phyloP scores from a whole-genome alignment of 2,113 vertebrate species.

The Myotis yumanensis region DNA sequence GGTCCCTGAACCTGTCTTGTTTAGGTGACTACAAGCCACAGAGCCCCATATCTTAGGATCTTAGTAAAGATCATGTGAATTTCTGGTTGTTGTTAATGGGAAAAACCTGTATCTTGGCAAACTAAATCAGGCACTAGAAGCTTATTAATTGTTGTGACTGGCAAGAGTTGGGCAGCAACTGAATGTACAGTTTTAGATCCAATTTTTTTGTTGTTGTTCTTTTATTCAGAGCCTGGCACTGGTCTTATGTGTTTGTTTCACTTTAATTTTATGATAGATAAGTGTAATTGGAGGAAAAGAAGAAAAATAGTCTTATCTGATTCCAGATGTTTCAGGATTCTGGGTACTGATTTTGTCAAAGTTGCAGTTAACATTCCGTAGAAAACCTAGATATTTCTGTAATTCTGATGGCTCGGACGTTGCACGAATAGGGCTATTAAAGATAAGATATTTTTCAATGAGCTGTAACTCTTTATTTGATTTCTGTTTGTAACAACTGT shows the following conservation, averaged over 20 bases:
- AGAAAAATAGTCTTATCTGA: conserved; percentile 50
- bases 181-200: background rate
- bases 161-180: background rate
- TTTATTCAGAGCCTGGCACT: background rate
- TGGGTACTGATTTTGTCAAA: background rate
- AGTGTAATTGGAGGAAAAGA: conserved; percentile 15
- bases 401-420: background rate
- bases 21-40: background rate
- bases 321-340: conserved; percentile 46
- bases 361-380: background rate
- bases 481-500: conserved; percentile 46
- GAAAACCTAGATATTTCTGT: background rate
- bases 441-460: conserved; percentile 18
- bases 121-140: conserved; percentile 49
- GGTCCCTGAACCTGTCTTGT: background rate
- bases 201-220: conserved; percentile 34
- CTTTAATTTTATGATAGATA: conserved; percentile 65
- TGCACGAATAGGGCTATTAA: background rate
- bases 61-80: conserved; percentile 42
- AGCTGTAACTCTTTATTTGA: conserved; percentile 13
- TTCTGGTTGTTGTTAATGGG: conserved; percentile 55
- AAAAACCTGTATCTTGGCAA: conserved; percentile 64
- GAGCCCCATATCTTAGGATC: conserved; percentile 20
- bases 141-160: conserved; percentile 41
- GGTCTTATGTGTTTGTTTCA: conserved; percentile 53